Percentiles rank a stretch among this genome's conserved stretches.
Conservation (phyloP, 2,888 invertebrate genomes). For the Hypomecis atomaria region DNA sequence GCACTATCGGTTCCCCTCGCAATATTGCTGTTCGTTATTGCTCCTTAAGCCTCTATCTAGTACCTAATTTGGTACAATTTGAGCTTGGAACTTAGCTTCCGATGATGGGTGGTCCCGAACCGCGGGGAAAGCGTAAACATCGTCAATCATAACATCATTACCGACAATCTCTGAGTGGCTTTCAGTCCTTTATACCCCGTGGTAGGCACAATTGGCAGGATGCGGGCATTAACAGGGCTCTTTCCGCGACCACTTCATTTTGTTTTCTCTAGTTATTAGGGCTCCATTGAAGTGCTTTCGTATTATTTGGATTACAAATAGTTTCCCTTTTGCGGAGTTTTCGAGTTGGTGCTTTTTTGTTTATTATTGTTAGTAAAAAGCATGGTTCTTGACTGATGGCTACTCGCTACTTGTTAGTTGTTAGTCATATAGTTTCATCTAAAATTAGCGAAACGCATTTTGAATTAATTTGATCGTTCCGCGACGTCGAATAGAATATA, state of each 20-base stretch:
- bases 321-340: constrained; percentile 26
- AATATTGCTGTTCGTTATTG: background rate
- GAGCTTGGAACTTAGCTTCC: constrained; percentile 4
- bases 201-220: constrained; percentile 45
- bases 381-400: background rate
- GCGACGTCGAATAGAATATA: constrained; percentile 11
- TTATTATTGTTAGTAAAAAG: constrained; percentile 8
- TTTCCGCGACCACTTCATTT: constrained; percentile 31
- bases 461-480: constrained; percentile 11
- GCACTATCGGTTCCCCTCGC: background rate
- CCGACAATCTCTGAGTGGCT: constrained; percentile 28
- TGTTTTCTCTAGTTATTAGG: constrained; percentile 34
- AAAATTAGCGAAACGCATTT: background rate
- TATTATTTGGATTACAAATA: constrained; percentile 39
- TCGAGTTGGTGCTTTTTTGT: background rate
- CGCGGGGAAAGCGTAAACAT: constrained; percentile 33
- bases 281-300: constrained; percentile 32
- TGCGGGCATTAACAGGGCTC: constrained; percentile 51
- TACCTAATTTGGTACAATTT: background rate
- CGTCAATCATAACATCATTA: constrained; percentile 33
- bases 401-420: background rate
- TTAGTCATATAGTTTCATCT: background rate
- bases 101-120: constrained; percentile 34
- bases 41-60: background rate
- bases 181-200: constrained; percentile 3